Base-by-base conservation (phyloP, 2,888 invertebrate species). In the Drosophila cracens region DNA sequence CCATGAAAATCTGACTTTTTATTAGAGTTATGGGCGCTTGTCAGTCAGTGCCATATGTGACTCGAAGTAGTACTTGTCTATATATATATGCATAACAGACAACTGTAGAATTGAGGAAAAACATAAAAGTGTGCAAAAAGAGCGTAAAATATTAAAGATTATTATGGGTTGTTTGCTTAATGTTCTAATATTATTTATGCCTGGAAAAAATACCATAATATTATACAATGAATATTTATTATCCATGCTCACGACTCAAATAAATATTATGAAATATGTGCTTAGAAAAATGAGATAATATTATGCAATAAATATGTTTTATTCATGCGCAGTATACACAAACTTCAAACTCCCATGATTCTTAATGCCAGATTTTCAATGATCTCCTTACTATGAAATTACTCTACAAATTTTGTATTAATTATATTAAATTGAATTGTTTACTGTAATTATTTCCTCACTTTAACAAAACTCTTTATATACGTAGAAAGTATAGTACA, bases 1-100 rank as follows among this genome's bases (percentile, higher is more conserved):
- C 65, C 90, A 88, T 90, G 90, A 86, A 85, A 74, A 80, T 72
- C 73, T 65, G 61, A 67, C 67, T 81, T 66, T 60, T 56, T 63
- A 57, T 51, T 63, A 52, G 65, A 78, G 53, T 81, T 71, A 77
- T 81, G 66, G 48, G 48, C 70, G 57, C 56, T 77, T 71, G 63
- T 76, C 81, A 81, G 70, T 81, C 81, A 81, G 70, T 81, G 76
- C 54, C 77, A 70, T 70, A 71, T 60, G 76, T 40, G 56, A 27
- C 25, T 27, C n/a, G 7, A 29, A 29, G n/a, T n/a, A 29, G 10
- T 29, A 29, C 27, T 51, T 29, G 18, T 29, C 51, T 27, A 49
- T 27, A 49, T 16, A 21, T 3, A 40, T n/a, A 40, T 43, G 21
- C 21, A 21, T 21, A 21, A 7, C 46, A 18, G 49, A 49, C 49